Conservation (phyloP, 2,797 vertebrate genomes). For the Chrosomus eos region DNA sequence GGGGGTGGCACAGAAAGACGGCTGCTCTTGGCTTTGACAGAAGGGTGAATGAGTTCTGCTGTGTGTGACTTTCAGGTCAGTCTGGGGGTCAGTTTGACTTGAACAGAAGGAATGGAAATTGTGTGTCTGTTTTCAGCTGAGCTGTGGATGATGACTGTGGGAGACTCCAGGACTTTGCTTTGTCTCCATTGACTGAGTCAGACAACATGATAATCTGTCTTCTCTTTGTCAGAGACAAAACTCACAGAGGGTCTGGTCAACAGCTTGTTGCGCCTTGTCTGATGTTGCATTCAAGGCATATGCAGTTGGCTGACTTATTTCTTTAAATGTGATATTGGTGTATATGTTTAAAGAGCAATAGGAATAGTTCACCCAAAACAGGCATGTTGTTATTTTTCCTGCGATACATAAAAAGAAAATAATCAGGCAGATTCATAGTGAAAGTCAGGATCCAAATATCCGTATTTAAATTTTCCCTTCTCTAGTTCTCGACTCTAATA, state of each 20-base stretch:
- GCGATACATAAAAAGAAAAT: too few species aligned
- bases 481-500: not conserved
- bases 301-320: constrained; percentile 16
- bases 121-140: constrained; percentile 18
- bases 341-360: not conserved
- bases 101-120: constrained; percentile 36
- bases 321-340: constrained; percentile 6
- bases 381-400: not conserved
- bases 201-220: constrained; percentile 45
- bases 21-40: constrained; percentile 52
- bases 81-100: constrained; percentile 37
- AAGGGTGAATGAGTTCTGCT: constrained; percentile 35
- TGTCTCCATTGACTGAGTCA: constrained; percentile 36
- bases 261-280: constrained; percentile 48
- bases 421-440: not conserved
- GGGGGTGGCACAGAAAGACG: constrained; percentile 1
- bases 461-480: not conserved
- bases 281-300: constrained; percentile 20
- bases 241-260: constrained; percentile 46
- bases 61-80: constrained; percentile 42
- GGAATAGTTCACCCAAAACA: not conserved
- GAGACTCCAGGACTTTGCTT: constrained; percentile 48
- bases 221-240: constrained; percentile 48
- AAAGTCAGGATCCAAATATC: not conserved
- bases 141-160: not conserved